phyloP scores from a whole-genome alignment of 1,140 invertebrate genomes.

The Trinorchestia longiramus region DNA sequence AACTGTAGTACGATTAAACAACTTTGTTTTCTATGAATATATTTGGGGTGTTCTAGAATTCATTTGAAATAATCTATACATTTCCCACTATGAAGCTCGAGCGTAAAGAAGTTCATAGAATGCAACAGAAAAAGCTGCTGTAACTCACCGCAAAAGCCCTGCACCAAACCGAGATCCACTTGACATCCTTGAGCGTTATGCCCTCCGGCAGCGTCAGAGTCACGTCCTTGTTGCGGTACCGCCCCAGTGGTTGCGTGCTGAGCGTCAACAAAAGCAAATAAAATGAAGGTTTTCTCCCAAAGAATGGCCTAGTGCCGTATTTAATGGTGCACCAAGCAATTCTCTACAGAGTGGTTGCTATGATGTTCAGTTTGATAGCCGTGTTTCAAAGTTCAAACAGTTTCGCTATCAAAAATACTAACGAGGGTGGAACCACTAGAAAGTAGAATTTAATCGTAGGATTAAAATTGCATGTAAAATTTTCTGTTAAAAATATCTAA shows the following conservation, averaged over 20 bases:
- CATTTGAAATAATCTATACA: too few relatives aligned
- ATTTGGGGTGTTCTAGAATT: too few relatives aligned
- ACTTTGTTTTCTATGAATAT: too few relatives aligned
- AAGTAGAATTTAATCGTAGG: too few relatives aligned
- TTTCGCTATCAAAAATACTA: too few relatives aligned
- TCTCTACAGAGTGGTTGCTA: neutral
- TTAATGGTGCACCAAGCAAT: neutral
- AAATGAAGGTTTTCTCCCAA: neutral
- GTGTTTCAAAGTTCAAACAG: neutral
- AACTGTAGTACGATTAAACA: too few relatives aligned
- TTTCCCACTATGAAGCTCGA: neutral
- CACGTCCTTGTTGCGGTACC: conserved; percentile 83
- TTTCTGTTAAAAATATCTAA: too few relatives aligned
- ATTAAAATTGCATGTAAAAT: too few relatives aligned
- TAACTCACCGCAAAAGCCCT: conserved; percentile 84
- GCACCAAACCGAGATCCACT: conserved; percentile 91
- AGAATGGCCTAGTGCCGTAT: neutral
- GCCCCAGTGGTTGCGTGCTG: conserved; percentile 73
- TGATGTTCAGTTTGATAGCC: neutral
- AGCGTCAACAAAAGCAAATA: neutral
- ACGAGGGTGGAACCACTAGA: too few relatives aligned
- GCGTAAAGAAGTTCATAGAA: neutral
- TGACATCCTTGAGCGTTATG: conserved; percentile 83
- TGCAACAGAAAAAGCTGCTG: neutral
- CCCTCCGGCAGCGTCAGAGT: conserved; percentile 88